Percentiles rank a stretch among this genome's conserved stretches.
Conservation (phyloP, 2,888 invertebrate genomes). For the Lasioglossum villosulum region DNA sequence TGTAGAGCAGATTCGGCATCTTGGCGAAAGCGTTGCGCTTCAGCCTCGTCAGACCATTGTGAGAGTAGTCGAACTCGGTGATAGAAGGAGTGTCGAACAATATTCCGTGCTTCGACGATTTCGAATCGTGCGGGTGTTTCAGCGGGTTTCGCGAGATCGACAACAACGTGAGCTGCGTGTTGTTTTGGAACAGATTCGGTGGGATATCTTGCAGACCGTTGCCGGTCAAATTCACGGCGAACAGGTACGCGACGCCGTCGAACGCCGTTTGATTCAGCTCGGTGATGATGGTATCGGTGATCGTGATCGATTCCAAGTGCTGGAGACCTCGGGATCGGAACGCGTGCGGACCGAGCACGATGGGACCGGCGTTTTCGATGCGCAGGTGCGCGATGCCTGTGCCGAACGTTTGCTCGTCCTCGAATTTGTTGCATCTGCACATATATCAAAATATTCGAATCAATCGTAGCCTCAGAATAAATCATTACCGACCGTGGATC, state of each 20-base stretch:
- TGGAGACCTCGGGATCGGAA: constrained; percentile 86
- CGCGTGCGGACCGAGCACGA: constrained; percentile 81
- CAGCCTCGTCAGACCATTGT: constrained; percentile 89
- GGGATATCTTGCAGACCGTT: constrained; percentile 89
- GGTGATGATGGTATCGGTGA: constrained; percentile 89
- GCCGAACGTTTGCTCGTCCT: constrained; percentile 89
- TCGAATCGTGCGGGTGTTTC: constrained; percentile 77
- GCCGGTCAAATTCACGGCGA: constrained; percentile 89
- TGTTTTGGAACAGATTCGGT: constrained; percentile 89
- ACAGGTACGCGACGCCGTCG: constrained; percentile 88
- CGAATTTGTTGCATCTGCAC: constrained; percentile 88
- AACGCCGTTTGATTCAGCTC: constrained; percentile 90
- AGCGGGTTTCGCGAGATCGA: constrained; percentile 89
- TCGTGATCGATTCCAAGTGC: constrained; percentile 88
- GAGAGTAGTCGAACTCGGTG: constrained; percentile 90
- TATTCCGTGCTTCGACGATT: constrained; percentile 83
- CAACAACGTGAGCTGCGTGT: constrained; percentile 88
- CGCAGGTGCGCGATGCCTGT: constrained; percentile 89
- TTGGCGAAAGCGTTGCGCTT: constrained; percentile 88
- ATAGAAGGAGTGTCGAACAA: constrained; percentile 88
- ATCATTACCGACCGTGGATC: too few species aligned
- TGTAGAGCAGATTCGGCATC: constrained; percentile 88
- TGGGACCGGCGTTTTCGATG: constrained; percentile 87
- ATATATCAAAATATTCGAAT: neutral
- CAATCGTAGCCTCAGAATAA: neutral